These are phyloP conservation scores for Portunus trituberculatus DNA, from an alignment of 1,140 invertebrate species.

Conservation along the genomic window DNA sequence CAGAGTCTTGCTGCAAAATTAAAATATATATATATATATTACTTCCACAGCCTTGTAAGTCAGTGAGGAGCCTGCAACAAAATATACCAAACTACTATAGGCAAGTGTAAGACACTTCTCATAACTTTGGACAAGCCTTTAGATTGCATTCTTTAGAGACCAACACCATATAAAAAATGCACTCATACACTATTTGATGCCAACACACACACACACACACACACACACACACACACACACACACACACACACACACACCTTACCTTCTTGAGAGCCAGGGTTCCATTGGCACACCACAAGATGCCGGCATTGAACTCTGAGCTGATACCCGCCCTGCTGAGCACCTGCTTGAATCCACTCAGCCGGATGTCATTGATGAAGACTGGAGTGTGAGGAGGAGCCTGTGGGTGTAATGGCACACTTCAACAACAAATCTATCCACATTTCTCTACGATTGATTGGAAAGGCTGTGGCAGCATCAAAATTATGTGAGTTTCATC, in stretches of 20 bases:
- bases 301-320: slow-evolving; percentile 97
- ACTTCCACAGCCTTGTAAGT: background rate
- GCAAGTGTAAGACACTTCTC: too few species aligned
- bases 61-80: too few species aligned
- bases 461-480: background rate
- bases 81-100: too few species aligned
- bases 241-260: background rate
- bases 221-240: background rate
- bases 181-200: too few species aligned
- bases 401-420: slow-evolving; percentile 79
- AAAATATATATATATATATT: slow-evolving; percentile 21
- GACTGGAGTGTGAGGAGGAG: slow-evolving; percentile 90
- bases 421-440: too few species aligned
- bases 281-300: slow-evolving; percentile 96
- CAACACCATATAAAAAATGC: too few species aligned
- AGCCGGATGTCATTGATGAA: slow-evolving; percentile 98
- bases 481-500: background rate
- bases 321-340: slow-evolving; percentile 89
- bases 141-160: too few species aligned
- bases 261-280: slow-evolving; percentile 88
- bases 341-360: slow-evolving; percentile 97
- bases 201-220: background rate
- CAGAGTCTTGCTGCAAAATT: slow-evolving; percentile 88
- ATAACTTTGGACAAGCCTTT: too few species aligned
- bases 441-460: too few species aligned